Evolutionary conservation across 1,140 invertebrate species (phyloP).

Genomic region (Panonychus citri): DNA sequence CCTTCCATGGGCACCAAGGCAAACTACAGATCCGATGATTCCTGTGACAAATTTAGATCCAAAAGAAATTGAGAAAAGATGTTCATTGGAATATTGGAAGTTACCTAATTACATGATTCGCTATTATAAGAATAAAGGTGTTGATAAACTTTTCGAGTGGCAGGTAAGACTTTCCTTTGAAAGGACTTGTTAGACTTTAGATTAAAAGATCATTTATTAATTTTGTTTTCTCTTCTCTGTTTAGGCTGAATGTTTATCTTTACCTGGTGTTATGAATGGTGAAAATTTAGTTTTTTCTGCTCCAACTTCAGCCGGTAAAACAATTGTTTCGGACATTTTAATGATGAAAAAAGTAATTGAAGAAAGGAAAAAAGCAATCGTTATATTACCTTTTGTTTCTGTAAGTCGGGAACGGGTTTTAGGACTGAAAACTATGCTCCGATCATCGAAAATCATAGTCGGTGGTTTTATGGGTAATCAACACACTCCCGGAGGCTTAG

Average conservation of each 20-base stretch:
- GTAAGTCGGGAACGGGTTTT: conserved; percentile 83
- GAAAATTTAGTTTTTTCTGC: conserved; percentile 85
- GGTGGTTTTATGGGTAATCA: conserved; percentile 84
- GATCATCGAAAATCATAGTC: conserved; percentile 45
- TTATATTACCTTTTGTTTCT: conserved; percentile 88
- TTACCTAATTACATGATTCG: conserved; percentile 16
- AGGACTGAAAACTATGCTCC: conserved; percentile 45
- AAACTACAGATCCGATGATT: no score
- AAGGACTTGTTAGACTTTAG: no score
- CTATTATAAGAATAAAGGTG: conserved; percentile 22
- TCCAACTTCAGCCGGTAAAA: conserved; percentile 91
- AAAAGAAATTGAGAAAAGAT: no score
- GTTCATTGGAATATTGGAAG: background rate
- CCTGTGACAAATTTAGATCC: no score
- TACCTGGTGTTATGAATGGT: conserved; percentile 23
- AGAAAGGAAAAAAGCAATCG: conserved; percentile 62
- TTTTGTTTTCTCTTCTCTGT: background rate
- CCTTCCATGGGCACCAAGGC: no score
- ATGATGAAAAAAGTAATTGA: conserved; percentile 75
- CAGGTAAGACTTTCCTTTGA: no score
- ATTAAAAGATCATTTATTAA: background rate
- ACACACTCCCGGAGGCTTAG: conserved; percentile 61
- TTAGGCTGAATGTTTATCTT: conserved; percentile 22
- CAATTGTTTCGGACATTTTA: conserved; percentile 81
- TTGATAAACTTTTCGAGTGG: conserved; percentile 28